phyloP scores from a whole-genome alignment of 2,888 invertebrate genomes.

The Aromia moschata region DNA sequence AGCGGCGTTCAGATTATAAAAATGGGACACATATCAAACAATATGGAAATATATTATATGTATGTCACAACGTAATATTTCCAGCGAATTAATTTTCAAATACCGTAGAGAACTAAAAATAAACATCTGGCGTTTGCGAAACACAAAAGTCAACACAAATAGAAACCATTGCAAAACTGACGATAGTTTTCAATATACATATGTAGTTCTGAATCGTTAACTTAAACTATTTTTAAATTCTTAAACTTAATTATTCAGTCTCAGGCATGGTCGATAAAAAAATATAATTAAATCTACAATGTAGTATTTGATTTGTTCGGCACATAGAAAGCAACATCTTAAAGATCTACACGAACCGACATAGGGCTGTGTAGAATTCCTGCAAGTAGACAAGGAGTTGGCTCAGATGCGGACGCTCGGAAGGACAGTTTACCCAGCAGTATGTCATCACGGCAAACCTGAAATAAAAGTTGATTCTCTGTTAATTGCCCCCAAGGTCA shows the following conservation, averaged over 20 bases:
- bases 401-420: slow-evolving; percentile 74
- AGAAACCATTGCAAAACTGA: slow-evolving; percentile 29
- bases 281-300: slow-evolving; percentile 24
- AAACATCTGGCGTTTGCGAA: slow-evolving; percentile 27
- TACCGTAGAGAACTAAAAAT: slow-evolving; percentile 21
- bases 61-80: slow-evolving; percentile 14
- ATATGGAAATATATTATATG: too few species aligned
- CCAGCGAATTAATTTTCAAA: slow-evolving; percentile 14
- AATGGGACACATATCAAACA: slow-evolving; percentile 24
- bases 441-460: slow-evolving; percentile 80
- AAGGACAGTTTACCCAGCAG: slow-evolving; percentile 74
- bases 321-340: neutral
- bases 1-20: neutral
- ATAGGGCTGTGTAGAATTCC: slow-evolving; percentile 75
- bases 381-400: slow-evolving; percentile 77
- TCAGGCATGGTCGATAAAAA: slow-evolving; percentile 31
- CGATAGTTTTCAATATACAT: too few species aligned
- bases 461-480: slow-evolving; percentile 42
- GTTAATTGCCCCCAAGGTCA: slow-evolving; percentile 36
- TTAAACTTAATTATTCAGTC: slow-evolving; percentile 32
- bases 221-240: too few species aligned
- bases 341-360: slow-evolving; percentile 70
- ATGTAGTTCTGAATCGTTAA: too few species aligned
- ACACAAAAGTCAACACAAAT: slow-evolving; percentile 26
- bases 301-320: slow-evolving; percentile 1